Evolutionary conservation across 2,888 invertebrate genomes (phyloP), one percentile per base, ranked within the genome.

Genomic region (Heliconius charithonia): DNA sequence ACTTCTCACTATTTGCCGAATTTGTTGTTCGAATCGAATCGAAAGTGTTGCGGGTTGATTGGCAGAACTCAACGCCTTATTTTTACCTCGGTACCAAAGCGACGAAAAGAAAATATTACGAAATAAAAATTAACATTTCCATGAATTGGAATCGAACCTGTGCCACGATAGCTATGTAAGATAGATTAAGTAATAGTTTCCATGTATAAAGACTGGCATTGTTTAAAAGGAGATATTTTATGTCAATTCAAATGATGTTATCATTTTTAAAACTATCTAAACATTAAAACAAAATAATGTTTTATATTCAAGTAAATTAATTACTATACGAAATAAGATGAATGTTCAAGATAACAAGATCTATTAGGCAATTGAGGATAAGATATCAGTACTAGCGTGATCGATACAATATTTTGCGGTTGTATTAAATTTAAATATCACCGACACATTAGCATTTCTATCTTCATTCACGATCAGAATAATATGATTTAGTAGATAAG

Each of bases 101-200:
- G 51, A 51, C 16, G 19, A 51, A 51, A 51, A 16, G 19, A 6
- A 51, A 51, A 19, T 51, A 19, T 45, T 19, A 16, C 16, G 19
- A 4, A 51, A 12, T 12, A 41, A 41, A 1, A 10, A 41, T 12
- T 10, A 4, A 9, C 41, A 1, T 41, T 41, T 0, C 41, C 41
- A 0, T 13, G 41, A 41, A 4, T 13, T 12, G 41, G 13, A 41
- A 3, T 41, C 13, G 41, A 41, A 12, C 13, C 10, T 37, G 32
- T 37, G 32, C 32, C 32, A 37, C 9, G 32, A 37, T 9, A 37
- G 32, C 9, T 9, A n/a, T n/a, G n/a, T n/a, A n/a, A n/a, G n/a
- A n/a, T n/a, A n/a, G n/a, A n/a, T 9, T 83, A 82, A 83, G 82
- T 81, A 70, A 79, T 80, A 78, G 79, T 81, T 82, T 80, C 76